Conservation (phyloP, 2,113 vertebrate species). For the Grammomys dolichurus region DNA sequence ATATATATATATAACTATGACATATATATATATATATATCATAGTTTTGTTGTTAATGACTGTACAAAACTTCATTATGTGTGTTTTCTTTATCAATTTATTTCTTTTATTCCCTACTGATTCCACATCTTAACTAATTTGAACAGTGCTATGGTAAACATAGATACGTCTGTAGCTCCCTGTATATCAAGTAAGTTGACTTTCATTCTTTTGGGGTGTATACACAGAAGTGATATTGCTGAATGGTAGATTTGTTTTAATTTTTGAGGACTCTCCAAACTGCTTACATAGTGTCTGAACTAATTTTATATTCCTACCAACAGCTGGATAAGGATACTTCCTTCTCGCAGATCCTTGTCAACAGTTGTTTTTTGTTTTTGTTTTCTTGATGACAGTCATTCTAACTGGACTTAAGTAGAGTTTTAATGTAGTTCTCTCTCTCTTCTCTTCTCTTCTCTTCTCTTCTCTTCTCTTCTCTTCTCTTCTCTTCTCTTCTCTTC, state of each 20-base stretch:
- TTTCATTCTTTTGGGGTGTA: not conserved
- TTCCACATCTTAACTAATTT: not conserved
- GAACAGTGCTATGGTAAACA: not conserved
- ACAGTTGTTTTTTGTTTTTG: not conserved
- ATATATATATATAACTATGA: too few species aligned
- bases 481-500: too few species aligned
- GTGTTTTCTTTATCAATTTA: not conserved
- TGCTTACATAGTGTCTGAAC: not conserved
- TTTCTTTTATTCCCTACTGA: not conserved
- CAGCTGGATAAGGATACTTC: not conserved
- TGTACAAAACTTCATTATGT: not conserved
- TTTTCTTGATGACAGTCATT: not conserved
- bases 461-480: too few species aligned
- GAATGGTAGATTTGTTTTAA: not conserved
- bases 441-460: too few species aligned
- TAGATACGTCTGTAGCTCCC: not conserved
- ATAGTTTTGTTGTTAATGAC: not conserved
- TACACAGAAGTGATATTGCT: not conserved
- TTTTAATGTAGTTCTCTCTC: not conserved
- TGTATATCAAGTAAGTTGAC: not conserved
- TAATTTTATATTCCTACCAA: not conserved
- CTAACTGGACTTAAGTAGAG: not conserved
- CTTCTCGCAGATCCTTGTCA: fast-evolving
- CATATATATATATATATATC: too few species aligned
- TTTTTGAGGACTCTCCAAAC: too few species aligned